Conservation (phyloP, 2,797 vertebrate genomes). For the Leptatherina wallacei region DNA sequence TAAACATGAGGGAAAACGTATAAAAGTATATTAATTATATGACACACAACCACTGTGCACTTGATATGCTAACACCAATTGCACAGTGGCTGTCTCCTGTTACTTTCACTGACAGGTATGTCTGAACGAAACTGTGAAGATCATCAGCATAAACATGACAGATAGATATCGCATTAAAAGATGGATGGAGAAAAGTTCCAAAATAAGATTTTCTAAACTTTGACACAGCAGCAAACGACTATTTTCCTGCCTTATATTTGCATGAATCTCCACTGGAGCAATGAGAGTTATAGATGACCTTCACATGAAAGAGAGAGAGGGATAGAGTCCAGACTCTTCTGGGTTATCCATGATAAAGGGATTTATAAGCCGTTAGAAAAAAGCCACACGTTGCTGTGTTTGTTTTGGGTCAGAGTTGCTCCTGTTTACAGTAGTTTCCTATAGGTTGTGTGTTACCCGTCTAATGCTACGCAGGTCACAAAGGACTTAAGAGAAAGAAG, state of each 20-base stretch:
- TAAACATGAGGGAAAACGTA: background rate
- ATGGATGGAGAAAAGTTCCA: too few relatives aligned
- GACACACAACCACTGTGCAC: background rate
- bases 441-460: too few relatives aligned
- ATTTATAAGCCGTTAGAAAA: too few relatives aligned
- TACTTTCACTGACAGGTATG: background rate
- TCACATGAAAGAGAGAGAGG: too few relatives aligned
- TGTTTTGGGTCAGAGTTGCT: too few relatives aligned
- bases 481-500: background rate
- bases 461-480: too few relatives aligned
- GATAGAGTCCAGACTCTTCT: too few relatives aligned
- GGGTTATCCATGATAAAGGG: too few relatives aligned
- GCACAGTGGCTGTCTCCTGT: background rate
- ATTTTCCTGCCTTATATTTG: background rate
- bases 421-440: too few relatives aligned
- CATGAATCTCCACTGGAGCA: background rate
- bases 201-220: too few relatives aligned
- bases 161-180: too few relatives aligned
- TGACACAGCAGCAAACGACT: background rate
- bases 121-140: background rate
- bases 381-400: too few relatives aligned
- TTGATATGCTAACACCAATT: background rate
- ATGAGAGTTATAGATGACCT: background rate
- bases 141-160: background rate
- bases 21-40: background rate